Conservation (phyloP, 1,140 invertebrate genomes). For the Caenorhabditis elegans region DNA sequence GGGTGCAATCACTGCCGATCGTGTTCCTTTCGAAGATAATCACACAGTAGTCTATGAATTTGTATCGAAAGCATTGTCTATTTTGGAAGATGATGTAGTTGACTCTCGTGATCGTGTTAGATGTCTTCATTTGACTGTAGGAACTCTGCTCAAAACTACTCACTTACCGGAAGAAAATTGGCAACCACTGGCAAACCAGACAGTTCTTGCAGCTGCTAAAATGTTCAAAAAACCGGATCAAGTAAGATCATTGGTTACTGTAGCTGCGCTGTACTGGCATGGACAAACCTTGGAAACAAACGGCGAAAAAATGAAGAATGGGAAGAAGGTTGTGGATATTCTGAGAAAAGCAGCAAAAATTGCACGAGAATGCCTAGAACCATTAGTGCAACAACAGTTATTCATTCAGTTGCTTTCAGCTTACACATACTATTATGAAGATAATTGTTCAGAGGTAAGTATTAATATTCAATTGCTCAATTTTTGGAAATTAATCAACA, state of each 20-base stretch:
- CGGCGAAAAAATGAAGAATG: slow-evolving; percentile 75
- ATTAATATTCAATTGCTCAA: slow-evolving; percentile 54
- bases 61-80: slow-evolving; percentile 92
- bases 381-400: slow-evolving; percentile 90
- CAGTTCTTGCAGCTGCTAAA: slow-evolving; percentile 73
- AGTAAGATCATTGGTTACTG: slow-evolving; percentile 86
- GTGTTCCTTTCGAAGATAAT: slow-evolving; percentile 88
- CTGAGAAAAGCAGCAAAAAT: slow-evolving; percentile 85
- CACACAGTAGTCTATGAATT: slow-evolving; percentile 98
- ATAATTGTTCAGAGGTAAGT: slow-evolving; percentile 80
- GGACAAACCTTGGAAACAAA: slow-evolving; percentile 70
- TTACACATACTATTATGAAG: slow-evolving; percentile 90
- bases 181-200: slow-evolving; percentile 87
- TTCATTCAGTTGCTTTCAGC: slow-evolving; percentile 91
- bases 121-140: slow-evolving; percentile 90
- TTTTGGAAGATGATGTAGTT: slow-evolving; percentile 98
- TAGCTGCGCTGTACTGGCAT: slow-evolving; percentile 93
- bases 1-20: slow-evolving; percentile 86
- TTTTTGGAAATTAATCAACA: not conserved
- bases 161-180: slow-evolving; percentile 94
- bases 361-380: slow-evolving; percentile 94
- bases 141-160: slow-evolving; percentile 86
- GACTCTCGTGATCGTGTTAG: slow-evolving; percentile 94
- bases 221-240: slow-evolving; percentile 96
- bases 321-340: slow-evolving; percentile 86